Evolutionary conservation across 1,140 invertebrate species (phyloP).

Genomic region (Aphis gossypii): DNA sequence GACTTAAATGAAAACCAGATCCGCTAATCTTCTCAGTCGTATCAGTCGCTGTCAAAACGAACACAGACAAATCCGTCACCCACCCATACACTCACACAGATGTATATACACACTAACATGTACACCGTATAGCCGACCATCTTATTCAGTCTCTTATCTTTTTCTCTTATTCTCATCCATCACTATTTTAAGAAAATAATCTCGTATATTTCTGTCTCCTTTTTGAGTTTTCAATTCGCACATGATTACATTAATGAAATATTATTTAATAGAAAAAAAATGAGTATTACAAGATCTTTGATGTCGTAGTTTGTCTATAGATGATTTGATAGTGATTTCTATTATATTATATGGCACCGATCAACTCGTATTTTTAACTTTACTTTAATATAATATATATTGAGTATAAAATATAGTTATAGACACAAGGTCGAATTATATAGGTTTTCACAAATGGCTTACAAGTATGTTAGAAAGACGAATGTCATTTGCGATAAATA

Average conservation of each 20-base stretch:
- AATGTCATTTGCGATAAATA: background rate
- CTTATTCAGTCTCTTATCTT: background rate
- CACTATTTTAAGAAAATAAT: constrained; percentile 39
- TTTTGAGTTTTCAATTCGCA: constrained; percentile 31
- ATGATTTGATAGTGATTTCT: background rate
- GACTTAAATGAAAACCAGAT: constrained; percentile 55
- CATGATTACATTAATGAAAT: background rate
- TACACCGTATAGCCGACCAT: background rate
- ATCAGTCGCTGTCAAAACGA: constrained; percentile 54
- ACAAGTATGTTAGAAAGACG: background rate
- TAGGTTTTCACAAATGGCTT: background rate
- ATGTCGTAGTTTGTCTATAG: background rate
- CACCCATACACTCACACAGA: background rate
- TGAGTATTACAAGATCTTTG: background rate
- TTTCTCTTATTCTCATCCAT: constrained; percentile 41
- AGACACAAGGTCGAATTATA: background rate
- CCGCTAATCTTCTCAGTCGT: constrained; percentile 54
- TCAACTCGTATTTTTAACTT: background rate
- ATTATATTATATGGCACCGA: background rate
- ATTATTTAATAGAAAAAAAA: background rate
- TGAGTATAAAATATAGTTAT: background rate
- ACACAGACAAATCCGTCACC: constrained; percentile 49
- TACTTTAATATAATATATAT: background rate
- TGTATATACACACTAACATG: background rate
- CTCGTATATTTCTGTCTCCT: background rate